Evolutionary conservation across 2,888 invertebrate genomes (phyloP).

Genomic region (Sinopyrophorus schimmeli): DNA sequence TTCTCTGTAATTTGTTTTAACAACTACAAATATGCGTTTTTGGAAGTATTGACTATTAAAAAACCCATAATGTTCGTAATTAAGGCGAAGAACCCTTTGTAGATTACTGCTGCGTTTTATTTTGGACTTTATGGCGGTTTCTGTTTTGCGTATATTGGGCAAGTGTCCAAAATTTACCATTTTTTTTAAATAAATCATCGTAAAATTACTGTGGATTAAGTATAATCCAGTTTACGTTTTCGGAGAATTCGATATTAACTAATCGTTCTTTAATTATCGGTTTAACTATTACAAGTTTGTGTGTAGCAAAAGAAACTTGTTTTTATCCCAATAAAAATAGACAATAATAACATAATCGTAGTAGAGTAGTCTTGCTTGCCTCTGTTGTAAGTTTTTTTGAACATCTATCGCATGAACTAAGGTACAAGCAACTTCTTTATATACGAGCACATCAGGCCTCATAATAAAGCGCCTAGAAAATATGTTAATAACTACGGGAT

Average conservation of each 20-base stretch:
- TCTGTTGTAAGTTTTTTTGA: slow-evolving; percentile 24
- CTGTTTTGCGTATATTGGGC: too few relatives aligned
- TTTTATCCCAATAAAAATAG: not conserved
- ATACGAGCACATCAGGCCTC: slow-evolving; percentile 40
- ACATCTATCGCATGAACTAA: slow-evolving; percentile 30
- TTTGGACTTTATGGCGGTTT: slow-evolving; percentile 5
- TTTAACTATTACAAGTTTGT: slow-evolving; percentile 6
- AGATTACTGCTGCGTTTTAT: slow-evolving; percentile 2
- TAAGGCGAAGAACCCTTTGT: slow-evolving; percentile 10
- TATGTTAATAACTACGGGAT: slow-evolving; percentile 47
- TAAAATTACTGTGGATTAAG: too few relatives aligned
- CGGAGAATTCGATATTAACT: slow-evolving; percentile 4
- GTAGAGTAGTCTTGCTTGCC: slow-evolving; percentile 10
- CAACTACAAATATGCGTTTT: slow-evolving; percentile 4
- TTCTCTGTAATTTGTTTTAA: slow-evolving; percentile 11
- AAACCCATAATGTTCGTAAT: not conserved
- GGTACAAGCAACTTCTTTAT: slow-evolving; percentile 38
- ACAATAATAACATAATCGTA: not conserved
- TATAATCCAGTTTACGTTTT: too few relatives aligned
- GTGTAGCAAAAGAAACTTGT: not conserved
- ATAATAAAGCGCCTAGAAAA: slow-evolving; percentile 47
- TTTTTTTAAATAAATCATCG: not conserved
- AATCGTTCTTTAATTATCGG: slow-evolving; percentile 1
- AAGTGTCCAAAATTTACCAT: slow-evolving; percentile 9
- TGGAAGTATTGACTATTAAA: not conserved